Evolutionary conservation across 2,797 vertebrate genomes (phyloP), one percentile per base, ranked within the genome.

Genomic region (Hippoglossus hippoglossus): DNA sequence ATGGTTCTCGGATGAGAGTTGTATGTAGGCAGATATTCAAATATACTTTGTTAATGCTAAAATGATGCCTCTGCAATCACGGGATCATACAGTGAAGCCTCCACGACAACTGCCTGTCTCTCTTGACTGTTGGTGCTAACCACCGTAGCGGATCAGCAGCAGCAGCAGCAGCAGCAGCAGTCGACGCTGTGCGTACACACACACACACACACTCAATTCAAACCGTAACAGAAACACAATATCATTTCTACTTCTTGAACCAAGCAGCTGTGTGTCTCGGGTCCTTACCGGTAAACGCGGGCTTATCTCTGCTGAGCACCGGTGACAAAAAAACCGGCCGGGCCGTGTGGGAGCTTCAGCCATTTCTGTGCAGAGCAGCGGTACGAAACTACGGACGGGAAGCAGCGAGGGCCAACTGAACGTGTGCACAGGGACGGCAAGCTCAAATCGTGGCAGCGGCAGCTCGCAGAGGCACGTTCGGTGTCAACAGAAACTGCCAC

Each of bases 241-340:
- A 15, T 18, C 6, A 26, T 8, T 28, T 16, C 0, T 26, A 24
- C 1, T 3, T 31, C 25, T 15, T 15, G 1, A 7, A 13, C 9
- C 3, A 6, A 21, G 10, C 12, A 9, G 15, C 34, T 5, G 3
- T 34, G 15, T 52, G 7, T 59, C 6, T 8, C 2, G 0, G 9
- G 7, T 19, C 49, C 96, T 96, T 93, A 98, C 97, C 94, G 97
- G 96, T 79, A 98, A 92, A 71, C 94, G 95, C 54, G 96, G 97
- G 61, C 92, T 95, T 82, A 98, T 97, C 87, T 98, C 97, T 62
- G 94, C 93, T 61, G 96, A 96, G 80, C 97, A 98, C 92, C 93
- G 95, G 92, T 98, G 96, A 91, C 97, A 99, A 89, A 98, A 99
- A 88, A 95, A 99, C 85, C 96, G 96, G 86, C 95, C 92, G 83